These are phyloP conservation scores for Eolophus roseicapilla DNA, from an alignment of 2,113 vertebrate genomes.

Conservation along the genomic window DNA sequence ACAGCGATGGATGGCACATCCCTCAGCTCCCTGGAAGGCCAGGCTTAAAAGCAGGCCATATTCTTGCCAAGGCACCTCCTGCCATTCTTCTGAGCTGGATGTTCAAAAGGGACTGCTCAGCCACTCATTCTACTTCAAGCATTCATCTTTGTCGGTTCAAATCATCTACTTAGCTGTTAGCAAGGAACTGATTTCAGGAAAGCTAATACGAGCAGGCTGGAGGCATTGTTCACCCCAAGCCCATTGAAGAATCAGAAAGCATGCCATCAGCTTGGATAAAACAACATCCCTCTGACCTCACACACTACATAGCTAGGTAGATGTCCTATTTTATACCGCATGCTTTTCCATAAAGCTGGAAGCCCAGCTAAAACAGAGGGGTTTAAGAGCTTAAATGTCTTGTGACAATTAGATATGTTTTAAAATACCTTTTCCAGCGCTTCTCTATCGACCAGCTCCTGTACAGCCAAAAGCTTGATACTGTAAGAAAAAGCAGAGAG, in stretches of 20 bases:
- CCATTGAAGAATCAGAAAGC: not conserved
- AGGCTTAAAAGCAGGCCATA: not conserved
- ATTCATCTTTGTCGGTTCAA: not conserved
- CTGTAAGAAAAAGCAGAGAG: conserved; percentile 73
- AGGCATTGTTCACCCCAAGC: not conserved
- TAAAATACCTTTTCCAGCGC: conserved; percentile 91
- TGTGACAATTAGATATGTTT: not conserved
- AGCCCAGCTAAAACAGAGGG: not conserved
- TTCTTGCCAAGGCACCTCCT: not conserved
- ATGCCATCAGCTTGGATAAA: not conserved
- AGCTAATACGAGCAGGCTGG: not conserved
- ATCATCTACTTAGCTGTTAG: not conserved
- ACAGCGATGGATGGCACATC: not conserved
- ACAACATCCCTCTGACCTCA: not conserved
- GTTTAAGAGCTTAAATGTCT: not conserved
- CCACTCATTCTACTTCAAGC: not conserved
- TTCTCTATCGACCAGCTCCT: conserved; percentile 90
- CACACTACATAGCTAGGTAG: not conserved
- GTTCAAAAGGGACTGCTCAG: not conserved
- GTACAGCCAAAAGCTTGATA: conserved; percentile 95
- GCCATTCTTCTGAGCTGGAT: not conserved
- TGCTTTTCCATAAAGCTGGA: not conserved
- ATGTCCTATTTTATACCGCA: not conserved
- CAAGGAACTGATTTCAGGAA: not conserved
- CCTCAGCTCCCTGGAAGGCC: not conserved